Evolutionary conservation across 2,888 invertebrate species (phyloP).

Genomic region (Drosophila sordidula): DNA sequence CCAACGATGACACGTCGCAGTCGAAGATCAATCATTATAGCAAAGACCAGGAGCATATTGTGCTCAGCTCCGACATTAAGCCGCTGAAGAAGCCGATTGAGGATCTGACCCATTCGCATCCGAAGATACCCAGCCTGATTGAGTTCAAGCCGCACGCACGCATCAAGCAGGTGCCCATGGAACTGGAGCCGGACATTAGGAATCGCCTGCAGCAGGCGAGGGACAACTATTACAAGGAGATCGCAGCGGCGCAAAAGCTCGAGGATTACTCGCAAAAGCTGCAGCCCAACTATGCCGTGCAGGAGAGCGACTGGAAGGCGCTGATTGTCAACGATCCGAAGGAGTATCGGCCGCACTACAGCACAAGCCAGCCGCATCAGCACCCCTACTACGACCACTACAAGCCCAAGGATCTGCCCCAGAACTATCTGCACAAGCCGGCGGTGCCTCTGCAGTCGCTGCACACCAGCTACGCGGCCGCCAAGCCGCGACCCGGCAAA

Average conservation of each 20-base stretch:
- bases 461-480: conserved; percentile 72
- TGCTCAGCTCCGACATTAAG: conserved; percentile 84
- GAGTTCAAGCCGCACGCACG: conserved; percentile 84
- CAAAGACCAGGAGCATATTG: conserved; percentile 84
- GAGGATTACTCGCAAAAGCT: conserved; percentile 59
- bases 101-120: conserved; percentile 83
- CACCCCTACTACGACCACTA: conserved; percentile 71
- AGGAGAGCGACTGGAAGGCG: conserved; percentile 83
- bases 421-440: conserved; percentile 63
- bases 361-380: conserved; percentile 46
- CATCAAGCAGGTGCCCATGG: conserved; percentile 83
- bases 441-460: conserved; percentile 46
- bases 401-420: conserved; percentile 59
- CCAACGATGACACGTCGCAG: conserved; percentile 83
- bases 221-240: conserved; percentile 80
- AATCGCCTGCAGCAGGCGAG: conserved; percentile 71
- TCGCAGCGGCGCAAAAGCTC: conserved; percentile 63
- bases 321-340: conserved; percentile 73
- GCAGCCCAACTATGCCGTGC: conserved; percentile 65
- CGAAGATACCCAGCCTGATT: conserved; percentile 82
- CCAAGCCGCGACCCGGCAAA: conserved; percentile 63
- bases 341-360: conserved; percentile 66
- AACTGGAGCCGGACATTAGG: conserved; percentile 79
- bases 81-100: conserved; percentile 78
- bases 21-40: conserved; percentile 85